Evolutionary conservation across 2,113 vertebrate genomes (phyloP).

Genomic region (Epinephelus lanceolatus): DNA sequence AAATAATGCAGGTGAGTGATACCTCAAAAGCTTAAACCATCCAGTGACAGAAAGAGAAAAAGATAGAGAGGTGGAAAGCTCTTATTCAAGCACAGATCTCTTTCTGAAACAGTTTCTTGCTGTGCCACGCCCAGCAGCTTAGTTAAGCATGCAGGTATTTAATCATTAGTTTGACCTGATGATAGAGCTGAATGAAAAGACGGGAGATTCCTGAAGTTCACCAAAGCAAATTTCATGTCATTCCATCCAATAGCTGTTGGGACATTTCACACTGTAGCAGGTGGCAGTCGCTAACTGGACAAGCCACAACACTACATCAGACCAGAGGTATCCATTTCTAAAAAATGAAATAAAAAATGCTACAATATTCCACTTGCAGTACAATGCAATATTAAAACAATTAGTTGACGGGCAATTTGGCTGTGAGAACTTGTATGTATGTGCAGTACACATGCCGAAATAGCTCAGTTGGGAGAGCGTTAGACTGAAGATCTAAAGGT

Average conservation of each 20-base stretch:
- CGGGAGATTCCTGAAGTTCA: neutral
- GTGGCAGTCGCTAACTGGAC: neutral
- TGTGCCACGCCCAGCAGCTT: neutral
- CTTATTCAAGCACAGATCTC: slow-evolving; percentile 4
- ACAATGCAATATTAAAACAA: neutral
- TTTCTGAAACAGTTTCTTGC: neutral
- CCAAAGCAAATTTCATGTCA: neutral
- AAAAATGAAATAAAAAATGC: too few relatives aligned
- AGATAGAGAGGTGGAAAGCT: neutral
- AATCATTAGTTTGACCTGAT: too few relatives aligned
- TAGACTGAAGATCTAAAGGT: too few relatives aligned
- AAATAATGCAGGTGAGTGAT: neutral
- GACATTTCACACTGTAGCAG: neutral
- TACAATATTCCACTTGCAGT: too few relatives aligned
- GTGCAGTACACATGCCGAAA: too few relatives aligned
- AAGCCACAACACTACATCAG: neutral
- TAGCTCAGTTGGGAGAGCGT: too few relatives aligned
- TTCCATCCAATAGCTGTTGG: neutral
- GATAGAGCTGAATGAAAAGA: neutral
- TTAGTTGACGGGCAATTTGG: too few relatives aligned
- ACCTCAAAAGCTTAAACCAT: neutral
- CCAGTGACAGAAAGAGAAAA: neutral
- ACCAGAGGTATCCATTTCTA: neutral
- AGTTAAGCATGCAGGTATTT: neutral
- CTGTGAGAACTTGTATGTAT: too few relatives aligned